Percentiles rank a stretch among this genome's conserved stretches.
Evolutionary conservation across 2,113 vertebrate genomes (phyloP).

Genomic region (Myocastor coypus): DNA sequence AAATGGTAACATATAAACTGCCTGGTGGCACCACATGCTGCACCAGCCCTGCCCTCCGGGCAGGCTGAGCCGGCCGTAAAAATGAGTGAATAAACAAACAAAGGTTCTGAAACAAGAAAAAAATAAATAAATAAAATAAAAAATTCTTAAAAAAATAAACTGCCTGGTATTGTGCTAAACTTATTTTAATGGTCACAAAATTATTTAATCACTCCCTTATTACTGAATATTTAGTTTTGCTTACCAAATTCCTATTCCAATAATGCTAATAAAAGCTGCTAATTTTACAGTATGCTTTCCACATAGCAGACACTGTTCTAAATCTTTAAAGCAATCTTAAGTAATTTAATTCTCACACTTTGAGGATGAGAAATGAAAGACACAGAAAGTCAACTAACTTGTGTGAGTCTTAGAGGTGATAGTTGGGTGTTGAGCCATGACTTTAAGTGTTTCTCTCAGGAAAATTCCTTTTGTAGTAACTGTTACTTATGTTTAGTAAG

Average conservation of each 20-base stretch:
- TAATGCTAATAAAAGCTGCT: not conserved
- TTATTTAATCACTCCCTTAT: not conserved
- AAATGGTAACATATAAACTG: not conserved
- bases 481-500: not conserved
- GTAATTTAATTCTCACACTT: not conserved
- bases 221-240: not conserved
- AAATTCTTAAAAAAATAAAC: too few relatives aligned
- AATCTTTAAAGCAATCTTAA: not conserved
- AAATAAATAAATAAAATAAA: too few relatives aligned
- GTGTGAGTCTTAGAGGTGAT: not conserved
- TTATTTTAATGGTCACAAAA: not conserved
- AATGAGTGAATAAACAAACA: too few relatives aligned
- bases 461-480: not conserved
- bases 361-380: not conserved
- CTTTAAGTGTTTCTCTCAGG: not conserved
- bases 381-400: not conserved
- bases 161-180: not conserved
- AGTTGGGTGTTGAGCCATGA: accelerated
- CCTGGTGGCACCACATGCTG: too few relatives aligned
- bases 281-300: not conserved
- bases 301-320: not conserved
- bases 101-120: too few relatives aligned
- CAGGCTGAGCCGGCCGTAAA: too few relatives aligned
- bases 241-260: not conserved
- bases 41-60: too few relatives aligned